Evolutionary conservation across 2,888 invertebrate species (phyloP).

Genomic region (Lasioglossum villosulum): DNA sequence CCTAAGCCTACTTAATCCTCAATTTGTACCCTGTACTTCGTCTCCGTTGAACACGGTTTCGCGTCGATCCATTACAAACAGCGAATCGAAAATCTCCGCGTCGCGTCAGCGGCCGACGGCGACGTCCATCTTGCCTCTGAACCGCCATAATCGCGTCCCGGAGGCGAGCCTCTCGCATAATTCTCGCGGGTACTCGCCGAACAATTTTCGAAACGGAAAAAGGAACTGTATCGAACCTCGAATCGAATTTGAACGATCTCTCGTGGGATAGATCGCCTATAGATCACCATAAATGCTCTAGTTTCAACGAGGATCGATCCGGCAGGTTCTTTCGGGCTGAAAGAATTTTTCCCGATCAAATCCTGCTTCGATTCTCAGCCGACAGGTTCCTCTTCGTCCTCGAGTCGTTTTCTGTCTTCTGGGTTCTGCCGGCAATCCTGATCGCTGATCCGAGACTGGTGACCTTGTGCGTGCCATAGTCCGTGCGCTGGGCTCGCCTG

Average conservation of each 20-base stretch:
- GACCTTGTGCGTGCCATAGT: not conserved
- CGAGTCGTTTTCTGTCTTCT: not conserved
- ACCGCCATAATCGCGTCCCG: not conserved
- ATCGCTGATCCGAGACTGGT: not conserved
- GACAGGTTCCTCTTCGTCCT: not conserved
- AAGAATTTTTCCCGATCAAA: not conserved
- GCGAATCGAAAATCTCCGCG: conserved; percentile 13
- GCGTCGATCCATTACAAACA: not conserved
- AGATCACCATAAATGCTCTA: not conserved
- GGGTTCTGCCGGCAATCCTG: not conserved
- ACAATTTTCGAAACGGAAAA: not conserved
- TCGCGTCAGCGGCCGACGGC: conserved; percentile 28
- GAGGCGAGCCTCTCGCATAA: not conserved
- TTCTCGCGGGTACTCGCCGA: not conserved
- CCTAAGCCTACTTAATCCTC: conserved; percentile 56
- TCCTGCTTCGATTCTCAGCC: not conserved
- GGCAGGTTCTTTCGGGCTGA: not conserved
- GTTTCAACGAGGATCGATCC: not conserved
- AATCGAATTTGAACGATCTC: not conserved
- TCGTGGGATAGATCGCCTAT: not conserved
- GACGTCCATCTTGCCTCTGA: not conserved
- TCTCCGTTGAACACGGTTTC: conserved; percentile 46
- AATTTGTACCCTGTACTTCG: conserved; percentile 65
- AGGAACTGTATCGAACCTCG: not conserved
- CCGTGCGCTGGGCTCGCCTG: not conserved